Conservation (phyloP, 2,888 invertebrate species). For the Miltochrista miniata region DNA sequence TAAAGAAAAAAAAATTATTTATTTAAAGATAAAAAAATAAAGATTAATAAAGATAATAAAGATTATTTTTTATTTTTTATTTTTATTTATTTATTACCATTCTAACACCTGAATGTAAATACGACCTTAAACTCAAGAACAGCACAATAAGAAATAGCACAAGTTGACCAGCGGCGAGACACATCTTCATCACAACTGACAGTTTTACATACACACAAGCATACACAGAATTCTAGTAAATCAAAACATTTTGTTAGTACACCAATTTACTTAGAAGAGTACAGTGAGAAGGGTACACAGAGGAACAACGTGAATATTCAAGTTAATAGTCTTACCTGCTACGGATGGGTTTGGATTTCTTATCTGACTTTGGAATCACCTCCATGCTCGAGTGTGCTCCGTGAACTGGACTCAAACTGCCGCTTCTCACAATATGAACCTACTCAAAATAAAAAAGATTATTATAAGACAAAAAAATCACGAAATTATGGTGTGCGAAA, state of each 20-base stretch:
- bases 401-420: constrained; percentile 10
- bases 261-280: constrained; percentile 1
- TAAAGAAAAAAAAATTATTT: no score
- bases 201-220: not conserved
- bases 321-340: constrained; percentile 46
- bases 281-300: not conserved
- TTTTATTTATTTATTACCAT: no score
- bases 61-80: no score
- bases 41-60: no score
- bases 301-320: not conserved
- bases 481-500: no score
- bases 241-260: not conserved
- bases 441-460: not conserved
- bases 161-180: not conserved
- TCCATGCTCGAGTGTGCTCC: constrained; percentile 38
- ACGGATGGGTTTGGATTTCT: constrained; percentile 48
- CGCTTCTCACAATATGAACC: constrained; percentile 4
- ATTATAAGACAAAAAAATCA: no score
- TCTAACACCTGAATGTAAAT: not conserved
- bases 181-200: not conserved
- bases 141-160: not conserved
- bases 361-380: constrained; percentile 39
- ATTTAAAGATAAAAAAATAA: no score
- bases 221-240: not conserved
- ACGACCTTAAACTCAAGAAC: not conserved